These are phyloP conservation scores for Semaprochilodus insignis DNA, from an alignment of 2,797 vertebrate species.

Conservation along the genomic window DNA sequence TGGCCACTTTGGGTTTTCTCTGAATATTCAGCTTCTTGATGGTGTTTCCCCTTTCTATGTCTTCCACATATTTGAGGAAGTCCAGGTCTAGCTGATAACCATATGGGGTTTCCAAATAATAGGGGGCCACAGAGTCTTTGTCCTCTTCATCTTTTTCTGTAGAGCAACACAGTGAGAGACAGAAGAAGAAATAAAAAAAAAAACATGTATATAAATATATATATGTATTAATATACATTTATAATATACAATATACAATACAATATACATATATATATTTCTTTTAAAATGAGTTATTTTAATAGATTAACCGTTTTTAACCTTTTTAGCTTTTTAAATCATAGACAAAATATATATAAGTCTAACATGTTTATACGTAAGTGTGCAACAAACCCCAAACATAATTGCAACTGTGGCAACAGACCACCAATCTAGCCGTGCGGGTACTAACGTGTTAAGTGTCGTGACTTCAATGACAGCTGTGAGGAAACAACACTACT, in stretches of 20 bases:
- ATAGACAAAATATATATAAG: no score
- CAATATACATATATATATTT: not conserved
- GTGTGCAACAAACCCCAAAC: conserved; percentile 3
- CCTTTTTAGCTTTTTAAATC: not conserved
- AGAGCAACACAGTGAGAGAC: conserved; percentile 32
- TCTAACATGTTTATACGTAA: not conserved
- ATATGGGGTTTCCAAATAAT: conserved; percentile 97
- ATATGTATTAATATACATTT: not conserved
- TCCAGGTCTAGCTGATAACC: conserved; percentile 97
- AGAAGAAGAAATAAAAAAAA: conserved; percentile 14
- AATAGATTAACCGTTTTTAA: not conserved
- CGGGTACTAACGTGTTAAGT: conserved; percentile 62
- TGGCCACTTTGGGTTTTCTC: conserved; percentile 84
- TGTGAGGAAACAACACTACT: conserved; percentile 11
- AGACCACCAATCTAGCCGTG: conserved; percentile 42
- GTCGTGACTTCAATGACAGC: conserved; percentile 58
- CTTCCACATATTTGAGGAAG: conserved; percentile 98
- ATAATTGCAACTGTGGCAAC: conserved; percentile 32
- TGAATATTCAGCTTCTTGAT: conserved; percentile 93
- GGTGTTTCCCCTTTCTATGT: conserved; percentile 96
- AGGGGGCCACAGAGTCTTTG: conserved; percentile 82
- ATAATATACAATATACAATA: no score
- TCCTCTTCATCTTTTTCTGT: conserved; percentile 79
- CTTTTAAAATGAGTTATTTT: not conserved
- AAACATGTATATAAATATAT: not conserved